Base-by-base conservation (phyloP, 2,113 vertebrate genomes). In the Megalops atlanticus region DNA sequence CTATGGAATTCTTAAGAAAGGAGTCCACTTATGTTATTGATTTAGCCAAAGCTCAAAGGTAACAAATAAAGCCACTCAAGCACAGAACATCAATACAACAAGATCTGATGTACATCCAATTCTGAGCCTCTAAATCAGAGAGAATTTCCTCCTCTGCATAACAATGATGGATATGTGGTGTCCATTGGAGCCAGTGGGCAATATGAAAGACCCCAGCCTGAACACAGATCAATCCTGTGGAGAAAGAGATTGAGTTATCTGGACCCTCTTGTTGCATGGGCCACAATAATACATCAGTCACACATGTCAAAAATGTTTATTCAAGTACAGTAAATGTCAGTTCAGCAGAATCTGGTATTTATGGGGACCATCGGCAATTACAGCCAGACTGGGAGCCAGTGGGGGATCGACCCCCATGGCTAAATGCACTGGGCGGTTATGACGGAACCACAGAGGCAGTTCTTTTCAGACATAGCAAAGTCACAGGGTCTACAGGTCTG, bases 211-310 rank as follows among this genome's bases (percentile, higher is more conserved):
- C 58, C 31, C n/a, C 58, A 64, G 31, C 24, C 58, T 64, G 31
- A 64, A n/a, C 58, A 64, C n/a, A 64, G 58, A 64, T 64, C 58
- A 64, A 64, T 64, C 58, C n/a, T n/a, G 31, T n/a, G n/a, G 58
- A 31, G n/a, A 27, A 31, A 31, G 31, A 31, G 58, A 31, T 11
- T 4, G 24, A 6, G n/a, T 3, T n/a, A 64, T 10, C n/a, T 8
- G n/a, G 54, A 64, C n/a, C n/a, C 31, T 27, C 54, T 64, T 64
- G n/a, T 64, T 64, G 54, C 31, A n/a, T 8, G 2, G 11, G 54
- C n/a, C n/a, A 64, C 58, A 64, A 31, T n/a, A 64, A n/a, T 64
- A 31, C 58, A 64, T 31, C 24, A 31, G 24, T 64, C 58, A 64
- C 58, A 24, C 11, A n/a, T 10, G 24, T 27, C n/a, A 10, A 64